Percentiles rank a stretch among this genome's conserved stretches.
Conservation (phyloP, 2,797 vertebrate species). For the Sebastes itinus region DNA sequence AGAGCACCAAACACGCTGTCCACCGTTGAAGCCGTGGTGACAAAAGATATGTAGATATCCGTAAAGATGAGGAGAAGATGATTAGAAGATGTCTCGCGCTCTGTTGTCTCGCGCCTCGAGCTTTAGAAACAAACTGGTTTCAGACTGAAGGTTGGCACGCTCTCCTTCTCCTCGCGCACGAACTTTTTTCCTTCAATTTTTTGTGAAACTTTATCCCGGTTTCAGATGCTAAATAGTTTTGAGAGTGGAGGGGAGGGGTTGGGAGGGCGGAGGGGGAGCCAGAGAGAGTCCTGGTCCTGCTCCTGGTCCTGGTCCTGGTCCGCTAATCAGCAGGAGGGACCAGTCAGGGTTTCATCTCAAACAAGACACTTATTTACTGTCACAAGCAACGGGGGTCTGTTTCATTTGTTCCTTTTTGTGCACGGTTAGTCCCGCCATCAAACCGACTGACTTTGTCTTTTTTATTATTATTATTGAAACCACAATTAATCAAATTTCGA, state of each 20-base stretch:
- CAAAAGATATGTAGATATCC: constrained; percentile 68
- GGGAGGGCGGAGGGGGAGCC: constrained; percentile 87
- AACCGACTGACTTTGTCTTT: neutral
- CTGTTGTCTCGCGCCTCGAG: constrained; percentile 16
- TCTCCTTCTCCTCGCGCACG: constrained; percentile 62
- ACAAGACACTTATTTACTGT: constrained; percentile 36
- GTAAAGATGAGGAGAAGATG: constrained; percentile 22
- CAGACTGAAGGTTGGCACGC: constrained; percentile 61
- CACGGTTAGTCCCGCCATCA: neutral
- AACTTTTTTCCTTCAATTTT: constrained; percentile 83
- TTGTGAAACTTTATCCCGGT: constrained; percentile 91
- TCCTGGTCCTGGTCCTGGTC: constrained; percentile 49
- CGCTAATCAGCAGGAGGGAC: constrained; percentile 85
- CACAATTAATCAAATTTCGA: neutral
- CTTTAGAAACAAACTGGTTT: constrained; percentile 6
- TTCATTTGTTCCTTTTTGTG: neutral
- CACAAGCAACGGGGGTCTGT: neutral
- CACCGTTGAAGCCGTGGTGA: constrained; percentile 83
- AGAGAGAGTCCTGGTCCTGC: constrained; percentile 58
- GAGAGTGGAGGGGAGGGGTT: constrained; percentile 87
- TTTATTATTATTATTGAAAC: neutral
- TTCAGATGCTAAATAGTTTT: constrained; percentile 95
- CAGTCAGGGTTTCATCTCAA: constrained; percentile 77
- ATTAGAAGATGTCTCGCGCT: neutral
- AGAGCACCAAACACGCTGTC: constrained; percentile 77